Evolutionary conservation across 2,797 vertebrate genomes (phyloP).

Genomic region (Alca torda): DNA sequence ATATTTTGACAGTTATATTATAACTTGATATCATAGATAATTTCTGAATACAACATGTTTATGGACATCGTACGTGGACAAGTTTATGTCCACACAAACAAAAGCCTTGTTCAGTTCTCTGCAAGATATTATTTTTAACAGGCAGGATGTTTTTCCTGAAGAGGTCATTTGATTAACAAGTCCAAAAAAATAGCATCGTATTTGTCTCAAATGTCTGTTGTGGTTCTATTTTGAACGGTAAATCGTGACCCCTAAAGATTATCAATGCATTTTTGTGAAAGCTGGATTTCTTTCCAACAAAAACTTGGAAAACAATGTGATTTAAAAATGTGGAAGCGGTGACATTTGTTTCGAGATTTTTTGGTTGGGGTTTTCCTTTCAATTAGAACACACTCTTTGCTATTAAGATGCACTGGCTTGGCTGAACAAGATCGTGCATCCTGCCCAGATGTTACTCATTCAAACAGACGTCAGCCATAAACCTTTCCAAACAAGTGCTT

Average conservation of each 20-base stretch:
- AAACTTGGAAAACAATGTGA: not conserved
- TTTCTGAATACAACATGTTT: not conserved
- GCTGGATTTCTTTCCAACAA: not conserved
- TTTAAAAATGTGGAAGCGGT: not conserved
- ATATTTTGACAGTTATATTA: not conserved
- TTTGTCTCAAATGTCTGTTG: slow-evolving; percentile 1
- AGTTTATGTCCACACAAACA: slow-evolving; percentile 13
- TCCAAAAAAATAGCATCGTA: not conserved
- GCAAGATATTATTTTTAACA: slow-evolving; percentile 1
- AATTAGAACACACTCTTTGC: not conserved
- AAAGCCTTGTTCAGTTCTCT: not conserved
- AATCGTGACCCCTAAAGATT: not conserved
- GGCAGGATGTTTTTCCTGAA: not conserved
- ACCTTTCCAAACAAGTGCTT: slow-evolving; percentile 55
- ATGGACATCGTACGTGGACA: too few species aligned
- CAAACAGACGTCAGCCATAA: slow-evolving; percentile 8
- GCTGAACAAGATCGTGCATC: not conserved
- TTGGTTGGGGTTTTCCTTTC: not conserved
- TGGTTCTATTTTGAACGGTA: not conserved
- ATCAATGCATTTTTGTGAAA: not conserved
- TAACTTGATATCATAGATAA: not conserved
- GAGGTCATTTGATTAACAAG: slow-evolving; percentile 31
- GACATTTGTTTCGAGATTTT: not conserved
- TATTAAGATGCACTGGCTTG: slow-evolving; percentile 7
- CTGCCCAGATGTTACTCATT: slow-evolving; percentile 14